Base-by-base conservation (phyloP, 2,797 vertebrate genomes). In the Acanthornis magna region DNA sequence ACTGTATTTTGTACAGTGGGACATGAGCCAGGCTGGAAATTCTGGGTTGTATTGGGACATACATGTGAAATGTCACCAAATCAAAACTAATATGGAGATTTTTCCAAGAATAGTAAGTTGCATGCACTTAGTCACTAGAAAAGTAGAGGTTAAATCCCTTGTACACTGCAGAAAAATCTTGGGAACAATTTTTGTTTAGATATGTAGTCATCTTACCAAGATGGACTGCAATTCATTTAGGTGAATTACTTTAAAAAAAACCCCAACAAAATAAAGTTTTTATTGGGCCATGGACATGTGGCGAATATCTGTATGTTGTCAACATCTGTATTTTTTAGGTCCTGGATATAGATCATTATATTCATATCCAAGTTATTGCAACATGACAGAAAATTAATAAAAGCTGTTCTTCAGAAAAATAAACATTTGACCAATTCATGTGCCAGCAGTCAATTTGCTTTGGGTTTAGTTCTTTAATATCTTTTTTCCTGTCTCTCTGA, bases 331-430 rank as follows among this genome's bases (percentile, higher is more conserved):
- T 85, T 91, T 83, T 91, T 85, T 63, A 53, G 7, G 60, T 88
- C 53, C 50, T 85, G 80, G 83, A 67, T 85, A 58, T 90, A 82
- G 60, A 88, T 90, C 23, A 20, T 17, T 55, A 11, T 74, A 74
- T 79, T 94, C 67, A 62, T 58, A 80, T 94, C 91, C 93, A 95
- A 95, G 47, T 88, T 82, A 55, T 95, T 96, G 90, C 89, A 91
- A 93, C 93, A 94, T 77, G 53, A 91, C 67, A 93, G 80, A 97
- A 95, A 90, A 95, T 92, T 85, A 93, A 54, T 61, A 87, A 96
- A 96, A 95, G 71, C 74, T 91, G 89, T 85, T 88, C 77, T 71
- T 91, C 42, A 82, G 80, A 65, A 93, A 82, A 96, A 79, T 71
- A 95, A 94, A 79, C n/a, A 48, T 82, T 92, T 62, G 68, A 88